phyloP scores from a whole-genome alignment of 2,797 vertebrate species.

The Sebastes miniatus region DNA sequence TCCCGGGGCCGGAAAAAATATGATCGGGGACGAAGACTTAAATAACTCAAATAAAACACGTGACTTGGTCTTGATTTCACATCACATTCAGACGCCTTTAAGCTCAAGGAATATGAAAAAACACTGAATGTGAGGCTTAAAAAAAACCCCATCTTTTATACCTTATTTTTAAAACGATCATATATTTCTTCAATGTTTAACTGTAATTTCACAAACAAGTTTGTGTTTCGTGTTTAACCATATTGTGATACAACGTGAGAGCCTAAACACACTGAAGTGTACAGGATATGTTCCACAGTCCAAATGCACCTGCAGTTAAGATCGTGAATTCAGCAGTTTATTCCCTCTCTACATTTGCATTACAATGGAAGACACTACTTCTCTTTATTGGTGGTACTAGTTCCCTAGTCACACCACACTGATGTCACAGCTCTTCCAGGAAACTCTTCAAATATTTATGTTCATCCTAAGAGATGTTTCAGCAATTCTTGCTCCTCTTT shows the following conservation, averaged over 20 bases:
- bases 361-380: not conserved
- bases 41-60: not conserved
- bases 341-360: slow-evolving; percentile 6
- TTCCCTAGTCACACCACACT: not conserved
- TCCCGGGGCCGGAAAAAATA: too few relatives aligned
- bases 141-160: not conserved
- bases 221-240: not conserved
- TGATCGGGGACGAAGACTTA: not conserved
- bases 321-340: not conserved
- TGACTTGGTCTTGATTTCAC: not conserved
- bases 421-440: not conserved
- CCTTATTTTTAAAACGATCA: not conserved
- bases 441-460: slow-evolving; percentile 27
- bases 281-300: not conserved
- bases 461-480: slow-evolving; percentile 14
- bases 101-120: not conserved
- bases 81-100: not conserved
- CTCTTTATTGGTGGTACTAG: not conserved
- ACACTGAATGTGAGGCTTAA: not conserved
- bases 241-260: not conserved
- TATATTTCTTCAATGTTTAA: not conserved
- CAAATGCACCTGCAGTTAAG: not conserved
- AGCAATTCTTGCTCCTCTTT: slow-evolving; percentile 3
- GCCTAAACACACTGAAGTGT: not conserved
- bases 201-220: not conserved